A percentile compares a stretch with the other conserved stretches of the same genome.
Evolutionary conservation across 2,888 invertebrate genomes (phyloP).

Genomic region (Rapana venosa): DNA sequence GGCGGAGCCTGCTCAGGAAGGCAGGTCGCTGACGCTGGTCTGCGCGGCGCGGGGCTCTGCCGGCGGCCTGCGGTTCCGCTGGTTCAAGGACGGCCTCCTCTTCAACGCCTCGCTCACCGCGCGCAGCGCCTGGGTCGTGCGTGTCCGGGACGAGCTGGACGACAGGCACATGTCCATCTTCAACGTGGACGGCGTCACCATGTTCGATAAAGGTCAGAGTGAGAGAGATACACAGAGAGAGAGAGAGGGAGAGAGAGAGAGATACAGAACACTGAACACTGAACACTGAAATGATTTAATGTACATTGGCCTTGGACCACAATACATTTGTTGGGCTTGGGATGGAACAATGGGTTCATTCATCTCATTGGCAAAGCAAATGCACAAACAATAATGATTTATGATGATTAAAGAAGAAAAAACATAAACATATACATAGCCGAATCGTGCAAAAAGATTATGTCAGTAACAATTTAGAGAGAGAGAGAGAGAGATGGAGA

Average conservation of each 20-base stretch:
- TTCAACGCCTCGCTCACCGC: constrained; percentile 58
- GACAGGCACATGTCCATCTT: constrained; percentile 67
- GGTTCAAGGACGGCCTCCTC: constrained; percentile 62
- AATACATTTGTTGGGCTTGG: too few relatives aligned
- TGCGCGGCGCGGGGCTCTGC: constrained; percentile 68
- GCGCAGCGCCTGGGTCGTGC: constrained; percentile 63
- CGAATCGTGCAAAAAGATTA: too few relatives aligned
- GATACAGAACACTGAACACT: too few relatives aligned
- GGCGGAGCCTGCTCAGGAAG: constrained; percentile 58
- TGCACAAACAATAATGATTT: too few relatives aligned
- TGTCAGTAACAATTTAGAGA: too few relatives aligned
- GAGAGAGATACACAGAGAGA: not conserved
- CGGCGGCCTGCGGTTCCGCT: constrained; percentile 57
- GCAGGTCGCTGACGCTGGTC: constrained; percentile 60
- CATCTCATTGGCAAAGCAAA: too few relatives aligned
- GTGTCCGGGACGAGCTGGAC: constrained; percentile 59
- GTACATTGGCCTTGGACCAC: too few relatives aligned
- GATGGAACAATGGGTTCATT: too few relatives aligned
- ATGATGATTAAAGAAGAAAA: too few relatives aligned
- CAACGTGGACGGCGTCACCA: constrained; percentile 66
- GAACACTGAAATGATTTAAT: too few relatives aligned
- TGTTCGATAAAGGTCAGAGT: constrained; percentile 67
- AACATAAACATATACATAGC: too few relatives aligned
- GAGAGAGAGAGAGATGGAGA: too few relatives aligned
- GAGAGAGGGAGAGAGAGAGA: not conserved